Evolutionary conservation across 2,113 vertebrate species (phyloP), one percentile per base, ranked within the genome.

Genomic region (Lamprotornis superbus): DNA sequence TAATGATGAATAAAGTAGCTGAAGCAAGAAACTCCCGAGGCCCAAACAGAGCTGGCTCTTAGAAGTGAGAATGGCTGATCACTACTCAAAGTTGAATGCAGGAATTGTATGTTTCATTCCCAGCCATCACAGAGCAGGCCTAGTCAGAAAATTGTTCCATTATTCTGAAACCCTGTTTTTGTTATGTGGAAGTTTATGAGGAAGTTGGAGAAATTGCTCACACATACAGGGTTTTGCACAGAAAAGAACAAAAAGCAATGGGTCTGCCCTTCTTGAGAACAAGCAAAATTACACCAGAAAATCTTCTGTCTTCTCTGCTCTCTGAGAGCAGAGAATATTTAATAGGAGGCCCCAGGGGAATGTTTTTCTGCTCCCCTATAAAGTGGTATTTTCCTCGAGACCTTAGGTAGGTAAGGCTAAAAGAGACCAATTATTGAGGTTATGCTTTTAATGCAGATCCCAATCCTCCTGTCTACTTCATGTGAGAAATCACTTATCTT

Each of bases 311-410:
- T 82, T 74, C 37, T 56, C 37, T 56, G 4, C 5, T 65, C 3
- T 78, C 56, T 53, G 1, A 39, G 18, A 39, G 6, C 0, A 1
- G 5, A 24, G 24, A 89, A 28, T 4, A 3, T 33, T 70, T 67
- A 52, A 74, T 35, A 39, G 46, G 31, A 22, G 3, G 2, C n/a
- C 12, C 16, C 42, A 18, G 4, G 13, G 37, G 22, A 78, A 52
- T 78, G 70, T 8, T 64, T 59, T 49, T 9, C 35, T 83, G 39
- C 28, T 91, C 7, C 49, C 17, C 55, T 24, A 37, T 37, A 44
- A 85, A 67, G 24, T 27, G 12, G 1, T 14, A 27, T 60, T 81
- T 59, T 64, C 30, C 39, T 69, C 69, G 33, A 64, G 25, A 50
- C 15, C 5, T 18, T 80, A 20, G 30, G 33, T 69, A 55, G 56